Base-by-base conservation (phyloP, 2,113 vertebrate species). In the Rhizomys pruinosus region DNA sequence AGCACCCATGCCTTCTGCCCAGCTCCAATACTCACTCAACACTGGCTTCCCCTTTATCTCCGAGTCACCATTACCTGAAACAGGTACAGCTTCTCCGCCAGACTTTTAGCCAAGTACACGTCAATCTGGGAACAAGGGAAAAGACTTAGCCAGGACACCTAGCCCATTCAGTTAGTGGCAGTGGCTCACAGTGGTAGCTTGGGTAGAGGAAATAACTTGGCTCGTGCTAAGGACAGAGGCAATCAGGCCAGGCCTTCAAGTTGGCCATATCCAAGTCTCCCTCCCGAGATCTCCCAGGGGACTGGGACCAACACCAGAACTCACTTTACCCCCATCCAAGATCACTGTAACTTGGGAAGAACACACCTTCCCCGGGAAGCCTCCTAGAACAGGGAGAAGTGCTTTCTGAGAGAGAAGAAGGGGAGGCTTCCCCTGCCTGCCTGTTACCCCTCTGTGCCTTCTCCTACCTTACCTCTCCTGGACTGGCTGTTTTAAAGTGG, bases 21-120 rank as follows among this genome's bases (percentile, higher is more conserved):
- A 3, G 9, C 52, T 52, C 61, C 37, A 29, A 68, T 32, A 15
- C 1, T 42, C 69, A 52, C 81, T 39, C 34, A 57, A 59, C 42
- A 42, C 12, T n/a, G 27, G 27, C 52, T 47, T 12, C 32, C 76
- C 76, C 64, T 69, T 92, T 55, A 74, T 42, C 74, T n/a, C 55
- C 61, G 59, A n/a, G 39, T 34, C 63, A 13, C 10, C 77, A 96
- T 97, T 98, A 99, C 99, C 99, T 99, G 99, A 94, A 99, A 99
- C 77, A 99, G 98, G 97, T 99, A 99, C 4, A 99, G 98, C 96
- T 99, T 99, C 89, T 99, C 99, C 77, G 99, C 98, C 1, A 99
- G 98, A 97, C 99, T 99, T 98, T 99, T 99, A 97, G 99, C 99
- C 89, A 99, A 98, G 97, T 99, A 99, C 59, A 99, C 99, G 0